phyloP scores from a whole-genome alignment of 2,888 invertebrate species.

The Melangyna quadrimaculata region DNA sequence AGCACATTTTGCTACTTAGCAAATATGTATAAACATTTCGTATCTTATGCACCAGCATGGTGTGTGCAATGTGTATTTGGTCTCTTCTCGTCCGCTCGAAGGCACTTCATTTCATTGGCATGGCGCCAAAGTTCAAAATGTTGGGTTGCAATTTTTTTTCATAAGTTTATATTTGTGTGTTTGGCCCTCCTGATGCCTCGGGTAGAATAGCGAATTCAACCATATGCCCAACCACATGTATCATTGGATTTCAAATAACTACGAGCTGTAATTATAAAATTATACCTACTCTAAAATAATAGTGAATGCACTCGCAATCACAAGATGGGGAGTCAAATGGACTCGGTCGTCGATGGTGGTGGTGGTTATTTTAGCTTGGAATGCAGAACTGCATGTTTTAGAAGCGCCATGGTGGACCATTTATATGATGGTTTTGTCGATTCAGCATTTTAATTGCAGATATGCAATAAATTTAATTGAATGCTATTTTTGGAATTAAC shows the following conservation, averaged over 20 bases:
- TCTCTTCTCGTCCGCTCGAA: constrained; percentile 17
- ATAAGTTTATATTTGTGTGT: neutral
- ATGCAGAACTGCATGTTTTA: constrained; percentile 45
- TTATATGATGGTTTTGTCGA: constrained; percentile 7
- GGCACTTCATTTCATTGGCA: constrained; percentile 62
- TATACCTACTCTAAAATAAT: constrained; percentile 51
- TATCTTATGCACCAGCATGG: constrained; percentile 44
- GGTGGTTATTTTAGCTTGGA: constrained; percentile 38
- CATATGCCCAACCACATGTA: constrained; percentile 57
- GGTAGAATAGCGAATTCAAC: constrained; percentile 2
- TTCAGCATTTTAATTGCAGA: constrained; percentile 24
- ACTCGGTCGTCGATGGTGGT: neutral
- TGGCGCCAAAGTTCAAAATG: constrained; percentile 65
- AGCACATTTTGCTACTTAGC: constrained; percentile 49
- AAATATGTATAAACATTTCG: constrained; percentile 21
- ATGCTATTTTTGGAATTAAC: constrained; percentile 4
- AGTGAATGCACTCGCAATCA: constrained; percentile 17
- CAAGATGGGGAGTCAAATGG: constrained; percentile 26
- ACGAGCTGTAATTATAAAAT: constrained; percentile 67
- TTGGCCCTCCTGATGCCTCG: neutral
- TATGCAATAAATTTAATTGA: constrained; percentile 46
- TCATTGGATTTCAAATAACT: constrained; percentile 57
- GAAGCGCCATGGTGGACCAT: neutral
- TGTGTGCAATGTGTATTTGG: constrained; percentile 35
- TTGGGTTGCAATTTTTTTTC: neutral